Percentiles rank a stretch among this genome's conserved stretches.
phyloP scores from a whole-genome alignment of 2,113 vertebrate species.

The Aphyosemion australe region DNA sequence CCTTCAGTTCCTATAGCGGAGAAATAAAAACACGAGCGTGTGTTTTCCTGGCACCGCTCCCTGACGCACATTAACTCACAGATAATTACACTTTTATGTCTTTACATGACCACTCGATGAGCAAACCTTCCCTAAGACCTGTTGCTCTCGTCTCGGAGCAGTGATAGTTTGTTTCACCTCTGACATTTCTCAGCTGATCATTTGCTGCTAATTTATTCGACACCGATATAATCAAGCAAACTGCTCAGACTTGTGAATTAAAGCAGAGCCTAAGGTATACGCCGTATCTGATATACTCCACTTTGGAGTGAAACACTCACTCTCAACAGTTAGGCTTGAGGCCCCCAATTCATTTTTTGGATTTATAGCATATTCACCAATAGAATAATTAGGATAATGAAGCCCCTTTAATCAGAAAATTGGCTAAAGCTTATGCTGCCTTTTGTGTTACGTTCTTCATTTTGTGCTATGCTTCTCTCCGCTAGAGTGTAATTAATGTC shows the following conservation, averaged over 20 bases:
- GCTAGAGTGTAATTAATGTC: conserved; percentile 29
- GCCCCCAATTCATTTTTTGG: conserved; percentile 6
- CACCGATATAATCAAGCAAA: conserved; percentile 10
- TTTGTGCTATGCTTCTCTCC: conserved; percentile 19
- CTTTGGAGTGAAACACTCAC: not conserved
- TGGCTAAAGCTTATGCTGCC: conserved; percentile 41
- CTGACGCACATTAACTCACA: conserved; percentile 5
- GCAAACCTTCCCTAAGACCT: not conserved
- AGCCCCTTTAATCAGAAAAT: conserved; percentile 39
- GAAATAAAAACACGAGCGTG: not conserved
- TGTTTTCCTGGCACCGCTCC: not conserved
- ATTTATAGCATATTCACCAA: conserved; percentile 41
- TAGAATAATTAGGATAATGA: conserved; percentile 48
- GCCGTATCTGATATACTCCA: conserved; percentile 17
- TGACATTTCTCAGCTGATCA: not conserved
- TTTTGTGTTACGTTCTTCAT: conserved; percentile 28
- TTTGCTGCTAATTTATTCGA: conserved; percentile 8
- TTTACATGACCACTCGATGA: not conserved
- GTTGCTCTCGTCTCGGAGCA: conserved; percentile 1
- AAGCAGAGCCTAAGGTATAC: not conserved
- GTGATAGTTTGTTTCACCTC: not conserved
- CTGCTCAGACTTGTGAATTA: too few species aligned
- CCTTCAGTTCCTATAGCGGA: not conserved
- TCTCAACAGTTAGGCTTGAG: not conserved
- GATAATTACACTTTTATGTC: conserved; percentile 13